Percentiles rank a stretch among this genome's conserved stretches.
Evolutionary conservation across 2,888 invertebrate species (phyloP).

Genomic region (Danaus chrysippus): DNA sequence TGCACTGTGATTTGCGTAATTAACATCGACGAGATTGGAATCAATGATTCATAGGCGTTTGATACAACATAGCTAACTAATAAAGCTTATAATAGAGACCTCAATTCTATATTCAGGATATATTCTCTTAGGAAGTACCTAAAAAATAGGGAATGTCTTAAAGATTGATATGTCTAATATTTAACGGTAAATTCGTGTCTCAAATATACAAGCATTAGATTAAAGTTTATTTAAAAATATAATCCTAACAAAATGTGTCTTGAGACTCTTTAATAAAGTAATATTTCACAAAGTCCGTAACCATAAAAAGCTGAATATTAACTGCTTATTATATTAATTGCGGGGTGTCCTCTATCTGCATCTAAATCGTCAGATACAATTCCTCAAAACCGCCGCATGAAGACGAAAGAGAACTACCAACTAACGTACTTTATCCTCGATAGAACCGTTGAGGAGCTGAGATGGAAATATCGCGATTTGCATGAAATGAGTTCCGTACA

Average conservation of each 20-base stretch:
- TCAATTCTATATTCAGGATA: constrained; percentile 31
- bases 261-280: not conserved
- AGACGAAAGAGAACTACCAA: constrained; percentile 41
- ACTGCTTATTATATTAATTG: constrained; percentile 65
- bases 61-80: constrained; percentile 26
- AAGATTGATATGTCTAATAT: too few relatives aligned
- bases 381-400: constrained; percentile 48
- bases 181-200: too few relatives aligned
- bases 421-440: constrained; percentile 35
- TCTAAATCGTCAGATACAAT: constrained; percentile 39
- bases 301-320: constrained; percentile 47
- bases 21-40: constrained; percentile 26
- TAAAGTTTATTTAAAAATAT: not conserved
- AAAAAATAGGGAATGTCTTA: too few relatives aligned
- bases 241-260: constrained; percentile 9
- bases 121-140: constrained; percentile 23
- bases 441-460: constrained; percentile 13
- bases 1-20: constrained; percentile 32
- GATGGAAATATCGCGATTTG: constrained; percentile 51
- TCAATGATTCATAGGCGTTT: constrained; percentile 32
- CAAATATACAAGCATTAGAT: too few relatives aligned
- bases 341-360: constrained; percentile 16
- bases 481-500: constrained; percentile 55
- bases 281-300: constrained; percentile 19
- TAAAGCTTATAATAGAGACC: constrained; percentile 19